Base-by-base conservation (phyloP, 2,113 vertebrate genomes). In the Cygnus buccinator region DNA sequence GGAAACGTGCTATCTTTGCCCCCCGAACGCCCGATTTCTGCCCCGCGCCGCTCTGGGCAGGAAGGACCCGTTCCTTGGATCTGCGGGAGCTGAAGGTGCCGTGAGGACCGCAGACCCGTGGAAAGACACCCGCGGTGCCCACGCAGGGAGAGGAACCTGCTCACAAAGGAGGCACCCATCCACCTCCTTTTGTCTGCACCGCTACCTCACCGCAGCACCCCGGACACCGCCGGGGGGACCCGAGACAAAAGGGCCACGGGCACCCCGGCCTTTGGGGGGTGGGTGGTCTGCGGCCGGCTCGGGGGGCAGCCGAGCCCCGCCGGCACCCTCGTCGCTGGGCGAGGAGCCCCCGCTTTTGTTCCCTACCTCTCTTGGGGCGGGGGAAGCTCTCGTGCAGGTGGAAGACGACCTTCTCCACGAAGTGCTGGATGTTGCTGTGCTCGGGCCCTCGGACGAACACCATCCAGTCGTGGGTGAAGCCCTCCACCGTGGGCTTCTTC, bases 351-450 rank as follows among this genome's bases (percentile, higher is more conserved):
- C n/a, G n/a, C 23, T 63, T 61, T 61, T 61, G 59, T 61, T 61
- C 59, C 46, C 20, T 48, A 61, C 99, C 99, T 99, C 99, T 98
- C 98, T 99, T 99, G 96, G 99, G 99, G 98, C 98, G 98, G 12
- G 99, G 99, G 97, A 99, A 99, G 98, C 99, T 99, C 94, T 99
- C 99, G 77, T 99, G 99, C 97, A 99, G 98, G 97, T 99, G 99
- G 97, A 99, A 99, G 84, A 99, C 99, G 72, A 99, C 99, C 98
- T 99, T 99, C 97, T 99, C 99, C 98, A 99, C 99, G 96, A 99
- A 99, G 98, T 99, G 99, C 98, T 99, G 99, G 94, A 99, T 99
- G 98, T 99, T 99, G 97, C 99, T 99, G 97, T 99, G 99, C 96
- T 99, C 99, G 7, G 99, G 99, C 79, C 99, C 99, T 89, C 99